Evolutionary conservation across 1,140 invertebrate species (phyloP).

Genomic region (Drosophila grimshawi): DNA sequence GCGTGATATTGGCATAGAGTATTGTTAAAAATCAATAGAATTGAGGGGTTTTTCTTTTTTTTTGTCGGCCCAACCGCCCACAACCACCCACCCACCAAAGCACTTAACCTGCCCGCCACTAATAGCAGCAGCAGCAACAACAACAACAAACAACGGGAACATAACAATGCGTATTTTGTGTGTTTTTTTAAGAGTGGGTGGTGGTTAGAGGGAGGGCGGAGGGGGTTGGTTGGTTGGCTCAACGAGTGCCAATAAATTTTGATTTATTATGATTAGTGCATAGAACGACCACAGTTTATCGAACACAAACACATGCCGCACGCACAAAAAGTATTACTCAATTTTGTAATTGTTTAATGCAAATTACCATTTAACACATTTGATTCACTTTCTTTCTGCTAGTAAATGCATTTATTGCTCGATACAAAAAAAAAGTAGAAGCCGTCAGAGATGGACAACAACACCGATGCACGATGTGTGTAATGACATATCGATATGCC

Average conservation of each 20-base stretch:
- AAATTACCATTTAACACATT: conserved; percentile 46
- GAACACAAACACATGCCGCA: not conserved
- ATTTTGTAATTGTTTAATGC: not conserved
- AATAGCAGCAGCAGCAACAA: conserved; percentile 8
- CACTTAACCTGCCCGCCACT: conserved; percentile 19
- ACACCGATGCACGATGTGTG: not conserved
- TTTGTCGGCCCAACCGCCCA: conserved; percentile 14
- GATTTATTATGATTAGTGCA: not conserved
- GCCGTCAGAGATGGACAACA: conserved; percentile 24
- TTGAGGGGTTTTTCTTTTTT: conserved; percentile 21
- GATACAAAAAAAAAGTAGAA: conserved; percentile 29
- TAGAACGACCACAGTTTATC: not conserved
- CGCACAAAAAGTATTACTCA: not conserved
- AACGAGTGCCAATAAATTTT: not conserved
- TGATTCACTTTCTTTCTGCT: conserved; percentile 35
- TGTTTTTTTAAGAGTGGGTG: conserved; percentile 9
- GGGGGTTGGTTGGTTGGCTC: not conserved
- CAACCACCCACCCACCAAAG: not conserved
- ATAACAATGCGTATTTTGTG: conserved; percentile 42
- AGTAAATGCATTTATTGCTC: conserved; percentile 26
- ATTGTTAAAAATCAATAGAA: conserved; percentile 80
- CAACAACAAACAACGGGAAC: conserved; percentile 22
- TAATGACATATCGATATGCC: conserved; percentile 7
- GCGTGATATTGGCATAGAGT: conserved; percentile 45
- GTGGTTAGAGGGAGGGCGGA: not conserved